Conservation (phyloP, 2,113 vertebrate species). For the Coracopsis vasa region DNA sequence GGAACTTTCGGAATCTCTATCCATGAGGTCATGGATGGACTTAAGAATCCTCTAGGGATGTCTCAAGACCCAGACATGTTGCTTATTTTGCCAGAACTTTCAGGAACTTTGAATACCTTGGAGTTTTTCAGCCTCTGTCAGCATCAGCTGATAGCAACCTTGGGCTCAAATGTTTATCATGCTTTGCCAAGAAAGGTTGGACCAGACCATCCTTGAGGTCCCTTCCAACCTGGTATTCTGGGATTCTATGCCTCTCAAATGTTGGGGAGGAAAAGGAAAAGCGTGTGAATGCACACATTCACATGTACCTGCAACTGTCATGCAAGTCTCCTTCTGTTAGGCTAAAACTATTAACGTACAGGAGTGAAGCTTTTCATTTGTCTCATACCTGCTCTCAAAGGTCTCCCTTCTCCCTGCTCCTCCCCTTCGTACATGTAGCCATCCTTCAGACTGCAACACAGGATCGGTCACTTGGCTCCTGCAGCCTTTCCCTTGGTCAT, state of each 20-base stretch:
- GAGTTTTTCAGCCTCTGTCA: not conserved
- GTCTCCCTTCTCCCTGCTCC: not conserved
- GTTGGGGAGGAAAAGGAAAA: not conserved
- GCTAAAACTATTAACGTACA: not conserved
- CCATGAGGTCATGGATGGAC: no score
- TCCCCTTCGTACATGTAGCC: no score
- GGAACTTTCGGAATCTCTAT: not conserved
- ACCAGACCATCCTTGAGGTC: not conserved
- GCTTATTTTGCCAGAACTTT: not conserved
- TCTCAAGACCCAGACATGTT: rapidly evolving
- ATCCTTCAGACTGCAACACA: rapidly evolving
- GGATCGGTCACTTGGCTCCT: not conserved
- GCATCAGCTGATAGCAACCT: not conserved
- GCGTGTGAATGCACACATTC: rapidly evolving
- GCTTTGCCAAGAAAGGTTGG: not conserved
- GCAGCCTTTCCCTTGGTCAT: not conserved
- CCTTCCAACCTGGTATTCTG: not conserved
- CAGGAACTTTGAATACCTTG: not conserved
- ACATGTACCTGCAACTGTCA: rapidly evolving
- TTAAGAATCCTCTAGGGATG: not conserved
- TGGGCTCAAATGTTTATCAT: not conserved
- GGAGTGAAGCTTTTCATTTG: not conserved
- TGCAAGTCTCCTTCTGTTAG: not conserved
- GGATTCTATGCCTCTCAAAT: not conserved
- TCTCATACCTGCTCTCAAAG: not conserved